Evolutionary conservation across 2,113 vertebrate species (phyloP), one percentile per base, ranked within the genome.

Genomic region (Pithys albifrons): DNA sequence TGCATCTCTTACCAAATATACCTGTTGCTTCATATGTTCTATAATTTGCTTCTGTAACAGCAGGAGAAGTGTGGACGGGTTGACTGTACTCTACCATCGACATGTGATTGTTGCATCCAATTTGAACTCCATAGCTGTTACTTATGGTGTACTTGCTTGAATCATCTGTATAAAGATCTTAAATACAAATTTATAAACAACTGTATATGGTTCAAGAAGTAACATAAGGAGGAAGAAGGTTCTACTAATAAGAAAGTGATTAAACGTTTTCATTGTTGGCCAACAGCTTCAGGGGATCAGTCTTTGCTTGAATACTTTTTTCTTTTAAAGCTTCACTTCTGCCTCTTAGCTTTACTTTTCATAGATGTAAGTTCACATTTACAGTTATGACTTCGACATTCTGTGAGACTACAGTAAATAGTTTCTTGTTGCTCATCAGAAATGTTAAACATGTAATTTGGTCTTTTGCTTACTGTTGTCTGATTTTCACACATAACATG

Each of bases 61-160:
- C 28, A 41, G 84, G 18, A n/a, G 2, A 43, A 80, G 33, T 65
- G 94, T 83, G 55, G 27, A 49, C 4, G 8, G 51, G 12, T 3
- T 76, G 52, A 91, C 24, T 86, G 27, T 61, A 33, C 9, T 96
- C 95, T 20, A 91, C 92, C 64, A 98, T 51, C 48, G 91, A 97
- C 98, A 98, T 97, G 10, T 78, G 57, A 88, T 98, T 98, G 75
- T 91, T 33, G 57, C 81, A 85, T 82, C 98, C 98, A 80, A 98
- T 96, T 88, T 98, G 98, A 95, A 98, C 55, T 73, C 92, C 94
- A 48, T 59, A 94, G 39, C 97, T 98, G 31, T 97, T 94, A 65
- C 3, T 87, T 81, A 98, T 97, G 74, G 61, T 88, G 67, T 64
- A 97, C 37, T 79, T 97, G 75, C 67, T 0, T 57, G 91, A 24